A percentile compares a stretch with the other conserved stretches of the same genome.
Conservation (phyloP, 2,888 invertebrate species). For the Lepidochrysops patricia region DNA sequence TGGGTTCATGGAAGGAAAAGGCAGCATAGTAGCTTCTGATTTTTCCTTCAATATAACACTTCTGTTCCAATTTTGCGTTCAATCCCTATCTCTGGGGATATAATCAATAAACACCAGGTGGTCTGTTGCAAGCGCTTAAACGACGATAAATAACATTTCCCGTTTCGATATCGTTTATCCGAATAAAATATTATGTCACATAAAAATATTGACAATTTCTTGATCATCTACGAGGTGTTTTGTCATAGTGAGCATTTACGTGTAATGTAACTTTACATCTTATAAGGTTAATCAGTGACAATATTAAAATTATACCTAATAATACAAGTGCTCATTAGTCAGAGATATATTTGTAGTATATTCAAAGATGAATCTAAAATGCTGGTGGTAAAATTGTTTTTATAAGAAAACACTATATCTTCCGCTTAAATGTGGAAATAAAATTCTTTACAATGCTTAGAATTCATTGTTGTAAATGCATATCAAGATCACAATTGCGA, state of each 20-base stretch:
- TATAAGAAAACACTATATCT: no score
- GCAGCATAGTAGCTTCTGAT: not conserved
- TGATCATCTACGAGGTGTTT: no score
- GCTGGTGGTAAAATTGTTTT: no score
- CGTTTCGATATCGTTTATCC: not conserved
- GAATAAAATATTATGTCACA: conserved; percentile 10
- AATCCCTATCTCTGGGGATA: not conserved
- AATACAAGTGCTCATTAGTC: no score
- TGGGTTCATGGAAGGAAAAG: not conserved
- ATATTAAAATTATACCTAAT: no score
- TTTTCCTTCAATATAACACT: not conserved
- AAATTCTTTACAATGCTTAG: conserved; percentile 22
- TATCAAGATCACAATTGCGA: conserved; percentile 22
- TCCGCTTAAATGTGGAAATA: conserved; percentile 11
- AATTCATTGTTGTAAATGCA: conserved; percentile 23
- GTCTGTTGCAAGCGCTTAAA: not conserved
- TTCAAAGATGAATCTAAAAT: no score
- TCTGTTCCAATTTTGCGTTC: not conserved
- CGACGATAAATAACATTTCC: not conserved
- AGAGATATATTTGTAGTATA: no score
- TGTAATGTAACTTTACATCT: no score
- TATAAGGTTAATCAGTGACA: no score
- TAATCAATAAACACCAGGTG: conserved; percentile 3
- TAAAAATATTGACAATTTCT: not conserved
- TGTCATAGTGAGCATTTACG: no score